Evolutionary conservation across 2,113 vertebrate species (phyloP).

Genomic region (Periophthalmodon schlosseri): DNA sequence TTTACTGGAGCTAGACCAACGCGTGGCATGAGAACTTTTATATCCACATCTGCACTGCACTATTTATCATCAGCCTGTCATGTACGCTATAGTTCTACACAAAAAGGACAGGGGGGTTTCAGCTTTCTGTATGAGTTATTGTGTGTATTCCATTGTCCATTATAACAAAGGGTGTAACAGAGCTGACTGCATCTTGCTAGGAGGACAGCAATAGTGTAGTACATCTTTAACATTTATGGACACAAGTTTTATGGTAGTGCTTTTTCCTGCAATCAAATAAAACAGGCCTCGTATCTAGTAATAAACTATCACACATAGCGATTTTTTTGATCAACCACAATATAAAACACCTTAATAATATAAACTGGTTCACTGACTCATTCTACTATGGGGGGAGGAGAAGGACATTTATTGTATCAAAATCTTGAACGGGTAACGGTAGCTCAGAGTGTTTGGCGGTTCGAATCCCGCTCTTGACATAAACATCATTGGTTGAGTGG

Average conservation of each 20-base stretch:
- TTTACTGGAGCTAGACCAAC: background rate
- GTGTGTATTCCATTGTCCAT: background rate
- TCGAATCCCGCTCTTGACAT: too few species aligned
- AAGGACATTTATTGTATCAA: too few species aligned
- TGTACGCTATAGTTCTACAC: background rate
- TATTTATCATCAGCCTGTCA: background rate
- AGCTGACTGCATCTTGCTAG: background rate
- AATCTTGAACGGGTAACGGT: background rate
- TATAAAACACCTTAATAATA: too few species aligned
- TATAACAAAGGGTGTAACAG: background rate
- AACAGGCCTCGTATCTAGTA: too few species aligned
- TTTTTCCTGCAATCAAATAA: too few species aligned
- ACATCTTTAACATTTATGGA: background rate
- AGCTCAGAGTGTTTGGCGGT: too few species aligned
- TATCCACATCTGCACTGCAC: background rate
- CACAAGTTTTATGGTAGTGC: too few species aligned
- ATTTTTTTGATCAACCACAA: too few species aligned
- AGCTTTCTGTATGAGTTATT: background rate
- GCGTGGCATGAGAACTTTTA: background rate
- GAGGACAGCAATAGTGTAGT: background rate
- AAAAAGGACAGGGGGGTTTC: background rate
- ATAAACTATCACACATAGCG: too few species aligned
- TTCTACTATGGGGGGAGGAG: too few species aligned
- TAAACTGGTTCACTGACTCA: too few species aligned
- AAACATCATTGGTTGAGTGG: too few species aligned